A percentile compares a stretch with the other conserved stretches of the same genome.
phyloP scores from a whole-genome alignment of 2,113 vertebrate species.

The Otis tarda region DNA sequence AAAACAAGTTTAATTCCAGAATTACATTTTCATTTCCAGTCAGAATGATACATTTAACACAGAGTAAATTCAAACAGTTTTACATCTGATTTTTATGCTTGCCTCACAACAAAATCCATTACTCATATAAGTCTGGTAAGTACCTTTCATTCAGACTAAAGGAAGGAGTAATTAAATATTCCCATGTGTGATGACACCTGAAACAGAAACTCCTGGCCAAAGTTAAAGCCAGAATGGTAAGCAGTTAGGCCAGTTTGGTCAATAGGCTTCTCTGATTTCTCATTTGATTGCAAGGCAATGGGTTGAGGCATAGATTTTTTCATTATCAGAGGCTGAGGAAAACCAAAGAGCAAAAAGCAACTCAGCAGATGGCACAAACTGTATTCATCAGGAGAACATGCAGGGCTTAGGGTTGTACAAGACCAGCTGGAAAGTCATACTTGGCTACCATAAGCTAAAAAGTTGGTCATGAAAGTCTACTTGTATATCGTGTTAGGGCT shows the following conservation, averaged over 20 bases:
- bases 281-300: neutral
- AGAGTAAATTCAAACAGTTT: neutral
- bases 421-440: neutral
- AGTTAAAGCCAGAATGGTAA: neutral
- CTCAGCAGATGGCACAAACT: neutral
- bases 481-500: neutral
- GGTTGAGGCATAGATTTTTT: neutral
- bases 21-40: neutral
- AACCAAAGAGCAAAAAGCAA: neutral
- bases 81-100: neutral
- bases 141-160: neutral
- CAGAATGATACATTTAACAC: neutral
- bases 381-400: neutral
- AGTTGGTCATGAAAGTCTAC: neutral
- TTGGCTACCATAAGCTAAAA: neutral
- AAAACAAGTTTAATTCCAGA: neutral
- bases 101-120: neutral
- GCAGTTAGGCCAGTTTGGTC: neutral
- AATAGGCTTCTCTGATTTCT: constrained; percentile 23
- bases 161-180: constrained; percentile 14
- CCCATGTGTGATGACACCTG: neutral
- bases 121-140: neutral
- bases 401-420: neutral
- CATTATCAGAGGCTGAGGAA: neutral
- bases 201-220: constrained; percentile 22